Evolutionary conservation across 2,888 invertebrate genomes (phyloP).

Genomic region (Trachelus tabidus): DNA sequence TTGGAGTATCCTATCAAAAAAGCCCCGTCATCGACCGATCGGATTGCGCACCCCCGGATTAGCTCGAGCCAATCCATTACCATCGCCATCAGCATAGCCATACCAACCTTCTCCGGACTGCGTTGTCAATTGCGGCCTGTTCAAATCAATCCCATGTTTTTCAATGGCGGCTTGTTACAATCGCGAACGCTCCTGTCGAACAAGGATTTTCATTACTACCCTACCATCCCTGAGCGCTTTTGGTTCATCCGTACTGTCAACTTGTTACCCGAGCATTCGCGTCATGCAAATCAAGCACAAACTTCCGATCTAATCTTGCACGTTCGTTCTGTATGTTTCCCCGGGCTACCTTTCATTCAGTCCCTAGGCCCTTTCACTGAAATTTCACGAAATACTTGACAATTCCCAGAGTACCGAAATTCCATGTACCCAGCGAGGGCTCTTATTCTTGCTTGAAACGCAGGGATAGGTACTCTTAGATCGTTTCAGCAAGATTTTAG

Average conservation of each 20-base stretch:
- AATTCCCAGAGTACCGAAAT: neutral
- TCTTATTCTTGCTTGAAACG: neutral
- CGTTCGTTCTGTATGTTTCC: neutral
- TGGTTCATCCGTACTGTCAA: neutral
- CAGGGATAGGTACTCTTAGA: neutral
- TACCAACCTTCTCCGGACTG: neutral
- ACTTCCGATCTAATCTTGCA: neutral
- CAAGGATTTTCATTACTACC: neutral
- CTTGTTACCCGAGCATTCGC: neutral
- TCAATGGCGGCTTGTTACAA: neutral
- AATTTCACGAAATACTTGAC: neutral
- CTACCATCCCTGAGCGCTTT: neutral
- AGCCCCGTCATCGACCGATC: neutral
- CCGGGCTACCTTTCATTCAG: neutral
- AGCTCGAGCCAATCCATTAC: constrained; percentile 4
- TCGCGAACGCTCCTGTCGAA: neutral
- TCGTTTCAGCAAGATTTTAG: neutral
- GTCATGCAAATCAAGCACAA: neutral
- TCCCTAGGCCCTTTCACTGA: neutral
- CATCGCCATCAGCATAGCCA: neutral
- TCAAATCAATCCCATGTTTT: neutral
- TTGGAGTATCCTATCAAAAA: neutral
- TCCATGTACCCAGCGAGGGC: neutral
- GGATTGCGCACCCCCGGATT: neutral
- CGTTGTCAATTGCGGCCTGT: neutral